phyloP scores from a whole-genome alignment of 2,888 invertebrate genomes.

The Caenorhabditis sp. region DNA sequence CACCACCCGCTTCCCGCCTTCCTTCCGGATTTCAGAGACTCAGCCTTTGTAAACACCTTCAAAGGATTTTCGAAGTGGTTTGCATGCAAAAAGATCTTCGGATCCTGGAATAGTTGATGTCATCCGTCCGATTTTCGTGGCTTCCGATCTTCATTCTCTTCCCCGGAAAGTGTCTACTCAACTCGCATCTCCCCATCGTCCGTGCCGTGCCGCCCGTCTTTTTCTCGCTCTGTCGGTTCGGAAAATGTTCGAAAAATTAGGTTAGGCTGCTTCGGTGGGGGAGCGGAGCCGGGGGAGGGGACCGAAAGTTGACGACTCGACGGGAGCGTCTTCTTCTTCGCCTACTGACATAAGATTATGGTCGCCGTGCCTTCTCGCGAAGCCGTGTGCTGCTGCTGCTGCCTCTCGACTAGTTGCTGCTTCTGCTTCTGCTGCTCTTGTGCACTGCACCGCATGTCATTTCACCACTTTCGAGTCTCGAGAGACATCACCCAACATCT shows the following conservation, averaged over 20 bases:
- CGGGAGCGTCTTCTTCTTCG: constrained; percentile 23
- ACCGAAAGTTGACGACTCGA: constrained; percentile 27
- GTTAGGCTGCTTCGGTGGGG: constrained; percentile 49
- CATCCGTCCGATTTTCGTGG: too few species aligned
- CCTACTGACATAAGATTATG: constrained; percentile 53
- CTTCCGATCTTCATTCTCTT: not conserved
- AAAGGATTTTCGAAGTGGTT: too few species aligned
- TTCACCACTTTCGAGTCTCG: constrained; percentile 65
- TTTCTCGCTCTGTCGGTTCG: constrained; percentile 21
- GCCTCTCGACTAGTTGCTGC: constrained; percentile 43
- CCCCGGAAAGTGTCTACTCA: not conserved
- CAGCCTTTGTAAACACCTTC: not conserved
- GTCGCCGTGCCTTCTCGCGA: constrained; percentile 20
- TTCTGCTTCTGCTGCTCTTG: constrained; percentile 7
- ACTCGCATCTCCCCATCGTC: not conserved
- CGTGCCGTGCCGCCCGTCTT: not conserved
- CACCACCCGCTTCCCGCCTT: not conserved
- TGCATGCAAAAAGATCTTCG: too few species aligned
- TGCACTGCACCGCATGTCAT: constrained; percentile 43
- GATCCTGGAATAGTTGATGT: too few species aligned
- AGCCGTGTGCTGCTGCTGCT: constrained; percentile 22
- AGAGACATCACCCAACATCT: constrained; percentile 57
- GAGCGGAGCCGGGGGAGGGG: constrained; percentile 1
- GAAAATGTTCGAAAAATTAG: constrained; percentile 65
- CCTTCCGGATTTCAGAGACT: not conserved